phyloP scores from a whole-genome alignment of 2,113 vertebrate genomes.

The Dissostichus mawsoni region DNA sequence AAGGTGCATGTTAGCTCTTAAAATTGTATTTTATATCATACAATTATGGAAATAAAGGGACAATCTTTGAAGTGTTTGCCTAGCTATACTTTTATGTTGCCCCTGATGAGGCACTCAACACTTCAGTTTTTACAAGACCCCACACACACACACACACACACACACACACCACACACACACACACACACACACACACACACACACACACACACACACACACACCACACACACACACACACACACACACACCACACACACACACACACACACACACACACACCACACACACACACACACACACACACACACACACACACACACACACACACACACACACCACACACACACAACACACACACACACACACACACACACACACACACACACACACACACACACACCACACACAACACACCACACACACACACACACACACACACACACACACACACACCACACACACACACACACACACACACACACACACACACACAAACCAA shows the following conservation, averaged over 20 bases:
- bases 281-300: not conserved
- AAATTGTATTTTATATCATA: not conserved
- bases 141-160: not conserved
- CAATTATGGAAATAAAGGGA: not conserved
- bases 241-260: slow-evolving; percentile 24
- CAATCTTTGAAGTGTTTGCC: slow-evolving; percentile 20
- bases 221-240: slow-evolving; percentile 31
- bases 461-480: slow-evolving; percentile 14
- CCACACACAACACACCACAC: not conserved
- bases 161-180: not conserved
- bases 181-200: not conserved
- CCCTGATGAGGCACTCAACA: slow-evolving; percentile 46
- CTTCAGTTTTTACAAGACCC: slow-evolving; percentile 49
- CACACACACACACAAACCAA: slow-evolving; percentile 37
- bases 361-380: slow-evolving; percentile 22
- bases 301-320: slow-evolving; percentile 27
- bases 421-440: slow-evolving; percentile 12
- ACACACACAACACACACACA: slow-evolving; percentile 26
- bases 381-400: slow-evolving; percentile 30
- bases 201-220: slow-evolving; percentile 27
- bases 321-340: slow-evolving; percentile 27
- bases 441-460: slow-evolving; percentile 11
- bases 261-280: slow-evolving; percentile 31
- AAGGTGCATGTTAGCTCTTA: slow-evolving; percentile 13
- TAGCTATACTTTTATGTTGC: slow-evolving; percentile 41